These are phyloP conservation scores for Podilymbus podiceps DNA, from an alignment of 2,113 vertebrate genomes.

Conservation along the genomic window DNA sequence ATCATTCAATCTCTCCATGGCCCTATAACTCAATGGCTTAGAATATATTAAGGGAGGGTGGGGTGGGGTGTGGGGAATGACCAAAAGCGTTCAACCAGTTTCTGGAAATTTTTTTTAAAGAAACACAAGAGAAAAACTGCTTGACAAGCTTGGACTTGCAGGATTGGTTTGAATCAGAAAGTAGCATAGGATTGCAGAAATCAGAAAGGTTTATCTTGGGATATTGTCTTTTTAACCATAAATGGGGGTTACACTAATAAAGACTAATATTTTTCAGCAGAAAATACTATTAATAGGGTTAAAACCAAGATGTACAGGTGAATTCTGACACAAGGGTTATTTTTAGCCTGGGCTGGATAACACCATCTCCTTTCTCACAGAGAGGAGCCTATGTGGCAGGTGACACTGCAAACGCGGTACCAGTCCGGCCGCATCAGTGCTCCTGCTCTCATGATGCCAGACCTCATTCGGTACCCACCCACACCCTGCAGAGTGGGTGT, in stretches of 20 bases:
- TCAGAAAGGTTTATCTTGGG: neutral
- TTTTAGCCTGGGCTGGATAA: neutral
- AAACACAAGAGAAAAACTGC: neutral
- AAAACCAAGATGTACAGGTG: neutral
- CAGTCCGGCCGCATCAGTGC: accelerated
- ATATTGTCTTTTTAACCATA: neutral
- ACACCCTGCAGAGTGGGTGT: accelerated
- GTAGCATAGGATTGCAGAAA: neutral
- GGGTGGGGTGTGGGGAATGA: neutral
- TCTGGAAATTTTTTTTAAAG: neutral
- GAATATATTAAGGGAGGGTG: neutral
- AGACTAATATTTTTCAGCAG: neutral
- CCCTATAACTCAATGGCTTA: neutral
- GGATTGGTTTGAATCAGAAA: neutral
- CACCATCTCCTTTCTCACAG: neutral
- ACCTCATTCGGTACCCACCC: neutral
- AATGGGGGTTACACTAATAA: neutral
- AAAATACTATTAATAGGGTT: neutral
- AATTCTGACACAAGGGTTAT: neutral
- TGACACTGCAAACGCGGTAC: accelerated
- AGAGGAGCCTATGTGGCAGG: accelerated
- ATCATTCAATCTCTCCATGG: neutral
- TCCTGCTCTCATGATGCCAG: neutral
- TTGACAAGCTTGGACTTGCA: neutral
- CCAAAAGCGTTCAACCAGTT: neutral